Base-by-base conservation (phyloP, 2,113 vertebrate genomes). In the Hyaena hyaena region DNA sequence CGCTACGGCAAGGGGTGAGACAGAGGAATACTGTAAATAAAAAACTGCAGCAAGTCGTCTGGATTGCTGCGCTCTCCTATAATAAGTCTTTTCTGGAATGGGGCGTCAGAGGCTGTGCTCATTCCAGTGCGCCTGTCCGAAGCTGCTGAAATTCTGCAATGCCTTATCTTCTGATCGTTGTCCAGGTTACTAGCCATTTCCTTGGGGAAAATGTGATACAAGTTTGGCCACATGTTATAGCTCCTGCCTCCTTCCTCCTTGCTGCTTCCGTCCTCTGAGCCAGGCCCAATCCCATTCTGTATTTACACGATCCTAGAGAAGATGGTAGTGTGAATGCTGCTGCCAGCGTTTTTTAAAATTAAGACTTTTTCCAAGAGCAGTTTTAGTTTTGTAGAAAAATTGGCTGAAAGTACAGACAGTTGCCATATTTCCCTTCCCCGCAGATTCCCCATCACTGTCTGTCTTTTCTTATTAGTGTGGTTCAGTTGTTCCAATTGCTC, bases 391-490 rank as follows among this genome's bases (percentile, higher is more conserved):
- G 14, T 11, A 28, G 7, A 35, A 91, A 84, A 33, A 63, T 21
- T 14, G 21, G 16, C 79, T 66, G 4, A 33, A 74, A 73, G 4
- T 45, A 45, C 35, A 73, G 21, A 81, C 10, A 76, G 31, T 65
- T 83, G 11, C 7, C 53, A 5, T 39, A 19, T n/a, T 4, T 7
- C 39, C 8, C 6, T 84, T 73, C 31, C 4, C 21, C 0, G 48
- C 1, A 1, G 11, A 10, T 39, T 61, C 10, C 39, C 24, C 10
- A 39, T 39, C 53, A 0, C 5, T 4, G 7, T 39, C 21, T 48
- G 48, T 10, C 4, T 12, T 4, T 31, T 65, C 45, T 14, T 24
- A 35, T 10, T 58, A 33, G 2, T 16, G 5, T 45, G 16, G 2
- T 4, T 5, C 50, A 11, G 24, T 58, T 50, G 33, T 83, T 84